Base-by-base conservation (phyloP, 1,140 invertebrate species). In the Dreissena polymorpha region DNA sequence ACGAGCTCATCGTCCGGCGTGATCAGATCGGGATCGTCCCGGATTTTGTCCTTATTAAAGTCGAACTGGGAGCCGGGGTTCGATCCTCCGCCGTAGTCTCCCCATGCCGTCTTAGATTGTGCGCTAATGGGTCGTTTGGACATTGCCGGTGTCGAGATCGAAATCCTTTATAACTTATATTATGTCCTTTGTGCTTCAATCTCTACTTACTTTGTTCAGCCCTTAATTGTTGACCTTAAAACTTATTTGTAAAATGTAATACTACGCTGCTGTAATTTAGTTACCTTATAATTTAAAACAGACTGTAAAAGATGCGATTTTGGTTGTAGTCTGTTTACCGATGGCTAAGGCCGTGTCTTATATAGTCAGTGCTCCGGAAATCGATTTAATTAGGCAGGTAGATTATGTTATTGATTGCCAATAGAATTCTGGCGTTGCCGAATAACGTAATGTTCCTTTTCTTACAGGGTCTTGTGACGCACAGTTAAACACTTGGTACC, bases 61-160 rank as follows among this genome's bases (percentile, higher is more conserved):
- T 88, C 87, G 71, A 86, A 86, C 77, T 88, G 85, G 69, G 72
- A 71, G 83, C 88, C 77, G 16, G 86, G 81, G 71, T 86, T 68
- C 23, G 84, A 86, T 76, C 79, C 78, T 60, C 84, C 82, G 57
- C 85, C 87, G 70, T 72, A 75, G 65, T 86, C 85, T 13, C 68
- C 85, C 91, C 91, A 91, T 23, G 91, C 91, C 53, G 84, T 88
- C 23, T 89, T 84, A 12, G 91, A 91, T 73, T 88, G 88, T 21
- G 86, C 89, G 80, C 91, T 92, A 8, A 60, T 63, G 27, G 91
- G 91, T 51, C 90, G 86, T 23, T 39, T 39, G 39, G 39, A 39
- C 39, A 39, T 21, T 64, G 21, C 16, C 18, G 63, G 27, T 39
- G 39, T 39, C 39, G 39, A 2, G 39, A 39, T 39, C 2, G 39